phyloP scores from a whole-genome alignment of 2,888 invertebrate species.

The Caenorhabditis parvicauda region DNA sequence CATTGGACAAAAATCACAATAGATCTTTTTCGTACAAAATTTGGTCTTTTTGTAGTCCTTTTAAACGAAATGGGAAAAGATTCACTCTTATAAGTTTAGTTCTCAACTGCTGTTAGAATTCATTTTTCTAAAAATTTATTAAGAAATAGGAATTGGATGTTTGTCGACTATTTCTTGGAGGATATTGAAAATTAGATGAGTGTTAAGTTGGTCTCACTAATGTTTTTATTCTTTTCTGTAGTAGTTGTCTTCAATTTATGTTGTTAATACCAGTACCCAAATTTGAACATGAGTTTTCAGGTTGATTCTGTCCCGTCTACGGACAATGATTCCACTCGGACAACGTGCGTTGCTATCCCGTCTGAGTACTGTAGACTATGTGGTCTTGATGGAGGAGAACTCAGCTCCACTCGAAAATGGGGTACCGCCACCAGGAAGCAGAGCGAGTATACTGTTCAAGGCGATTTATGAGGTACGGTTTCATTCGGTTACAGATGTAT shows the following conservation, averaged over 20 bases:
- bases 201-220: background rate
- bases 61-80: background rate
- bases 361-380: slow-evolving; percentile 29
- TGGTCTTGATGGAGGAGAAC: slow-evolving; percentile 51
- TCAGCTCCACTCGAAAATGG: slow-evolving; percentile 14
- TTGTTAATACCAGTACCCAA: background rate
- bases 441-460: slow-evolving; percentile 9
- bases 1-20: too few relatives aligned
- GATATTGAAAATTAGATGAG: background rate
- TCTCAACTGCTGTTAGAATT: background rate
- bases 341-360: slow-evolving; percentile 20
- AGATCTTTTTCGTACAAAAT: too few relatives aligned
- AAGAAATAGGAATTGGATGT: background rate
- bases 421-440: slow-evolving; percentile 1
- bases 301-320: slow-evolving; percentile 16
- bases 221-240: too few relatives aligned
- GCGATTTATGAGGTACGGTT: slow-evolving; percentile 9
- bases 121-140: background rate
- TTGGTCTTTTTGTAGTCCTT: too few relatives aligned
- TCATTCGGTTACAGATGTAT: background rate
- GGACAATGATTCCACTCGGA: slow-evolving; percentile 7
- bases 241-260: too few relatives aligned
- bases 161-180: background rate
- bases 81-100: background rate
- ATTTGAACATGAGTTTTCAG: slow-evolving; percentile 12